Percentiles rank a stretch among this genome's conserved stretches.
Conservation (phyloP, 2,797 vertebrate species). For the Neopelma chrysocephalum region DNA sequence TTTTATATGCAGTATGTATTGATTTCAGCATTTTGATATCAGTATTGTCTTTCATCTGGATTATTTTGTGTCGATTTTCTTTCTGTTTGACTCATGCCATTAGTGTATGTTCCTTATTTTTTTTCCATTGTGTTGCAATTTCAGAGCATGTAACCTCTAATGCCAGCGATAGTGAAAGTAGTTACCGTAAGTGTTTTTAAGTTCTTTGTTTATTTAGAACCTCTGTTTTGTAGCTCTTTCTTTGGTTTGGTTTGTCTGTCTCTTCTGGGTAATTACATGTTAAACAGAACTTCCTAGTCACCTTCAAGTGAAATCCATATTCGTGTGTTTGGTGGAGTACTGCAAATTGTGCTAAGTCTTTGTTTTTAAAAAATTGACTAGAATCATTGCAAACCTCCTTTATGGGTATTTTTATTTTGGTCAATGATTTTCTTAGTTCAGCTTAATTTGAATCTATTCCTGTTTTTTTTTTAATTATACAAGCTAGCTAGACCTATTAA, state of each 20-base stretch:
- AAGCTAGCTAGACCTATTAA: background rate
- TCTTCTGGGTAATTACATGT: slow-evolving; percentile 47
- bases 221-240: background rate
- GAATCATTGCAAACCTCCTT: background rate
- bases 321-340: background rate
- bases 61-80: slow-evolving; percentile 55
- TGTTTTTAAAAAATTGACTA: background rate
- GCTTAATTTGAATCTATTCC: background rate
- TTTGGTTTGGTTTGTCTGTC: background rate
- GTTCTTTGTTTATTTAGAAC: slow-evolving; percentile 66
- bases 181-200: slow-evolving; percentile 82
- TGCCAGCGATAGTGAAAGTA: slow-evolving; percentile 86
- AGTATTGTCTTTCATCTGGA: slow-evolving; percentile 62
- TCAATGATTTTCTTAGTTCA: background rate
- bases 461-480: background rate
- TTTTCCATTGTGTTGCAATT: slow-evolving; percentile 82
- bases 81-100: slow-evolving; percentile 67
- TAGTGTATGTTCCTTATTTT: slow-evolving; percentile 72
- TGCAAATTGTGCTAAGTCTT: background rate
- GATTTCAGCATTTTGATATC: slow-evolving; percentile 48
- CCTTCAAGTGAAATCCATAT: background rate
- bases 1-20: slow-evolving; percentile 62
- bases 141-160: slow-evolving; percentile 95
- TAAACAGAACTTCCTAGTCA: background rate
- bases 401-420: background rate